phyloP scores from a whole-genome alignment of 2,113 vertebrate species.

The Hippolais icterina region DNA sequence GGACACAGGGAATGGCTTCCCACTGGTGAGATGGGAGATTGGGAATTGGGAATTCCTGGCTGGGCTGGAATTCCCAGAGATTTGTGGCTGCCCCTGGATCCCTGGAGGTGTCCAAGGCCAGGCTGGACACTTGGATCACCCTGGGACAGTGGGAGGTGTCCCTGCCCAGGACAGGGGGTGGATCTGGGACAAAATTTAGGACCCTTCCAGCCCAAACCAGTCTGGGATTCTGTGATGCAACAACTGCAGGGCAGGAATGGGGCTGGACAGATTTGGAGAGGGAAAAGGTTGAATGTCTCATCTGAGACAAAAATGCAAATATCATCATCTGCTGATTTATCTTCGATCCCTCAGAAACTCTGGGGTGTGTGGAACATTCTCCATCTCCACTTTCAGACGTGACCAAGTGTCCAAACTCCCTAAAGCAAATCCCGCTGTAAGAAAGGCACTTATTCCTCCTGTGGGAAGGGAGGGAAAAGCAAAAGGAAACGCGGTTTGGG shows the following conservation, averaged over 20 bases:
- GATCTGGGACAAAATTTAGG: accelerated
- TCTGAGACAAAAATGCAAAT: not conserved
- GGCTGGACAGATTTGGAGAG: not conserved
- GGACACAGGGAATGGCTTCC: not conserved
- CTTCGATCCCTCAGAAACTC: not conserved
- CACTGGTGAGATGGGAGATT: not conserved
- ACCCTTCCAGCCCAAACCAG: not conserved
- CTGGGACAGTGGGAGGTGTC: not conserved
- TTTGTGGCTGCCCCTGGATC: not conserved
- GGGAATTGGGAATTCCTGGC: not conserved
- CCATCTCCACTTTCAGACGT: accelerated
- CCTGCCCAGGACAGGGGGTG: not conserved
- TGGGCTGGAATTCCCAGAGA: not conserved
- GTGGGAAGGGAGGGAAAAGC: not conserved
- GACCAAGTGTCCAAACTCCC: accelerated
- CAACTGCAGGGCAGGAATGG: not conserved
- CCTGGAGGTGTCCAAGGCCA: not conserved
- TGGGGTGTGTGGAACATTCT: accelerated
- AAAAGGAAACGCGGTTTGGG: accelerated
- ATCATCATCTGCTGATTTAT: not conserved
- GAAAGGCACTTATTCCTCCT: accelerated
- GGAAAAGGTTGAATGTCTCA: not conserved
- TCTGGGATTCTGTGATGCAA: not conserved
- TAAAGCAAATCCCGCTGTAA: not conserved
- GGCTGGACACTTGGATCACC: not conserved